Base-by-base conservation (phyloP, 2,113 vertebrate genomes). In the Dissostichus mawsoni region DNA sequence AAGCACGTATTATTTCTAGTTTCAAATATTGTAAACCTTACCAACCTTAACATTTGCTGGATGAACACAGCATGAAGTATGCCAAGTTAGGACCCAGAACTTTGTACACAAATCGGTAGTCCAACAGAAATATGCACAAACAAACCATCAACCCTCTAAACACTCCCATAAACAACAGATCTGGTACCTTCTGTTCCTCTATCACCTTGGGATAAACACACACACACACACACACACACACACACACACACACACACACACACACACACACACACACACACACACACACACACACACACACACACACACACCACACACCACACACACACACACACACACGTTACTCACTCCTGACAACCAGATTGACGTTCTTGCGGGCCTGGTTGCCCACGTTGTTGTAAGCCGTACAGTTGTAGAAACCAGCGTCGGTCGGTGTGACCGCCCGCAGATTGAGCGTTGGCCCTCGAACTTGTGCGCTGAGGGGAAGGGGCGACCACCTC, bases 371-470 rank as follows among this genome's bases (percentile, higher is more conserved):
- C 94, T 97, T 98, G 93, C 97, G 98, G 17, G 97, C 98, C 0
- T 97, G 97, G 92, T 99, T 99, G 14, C 98, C 98, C 94, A 99
- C 98, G 0, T 98, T 98, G 95, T 99, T 99, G 93, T 96, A 95
- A 20, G 98, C 98, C 0, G 97, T 96, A 91, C 98, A 99, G 86
- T 99, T 99, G 94, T 99, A 99, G 92, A 96, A 96, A 62, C 98
- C 98, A 0, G 96, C 97, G 74, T 99, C 97, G 0, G 92, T 92
- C 2, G 96, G 94, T 0, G 85, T 96, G 78, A 98, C 97, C 0
- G 94, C 95, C 79, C 96, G 95, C 81, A 99, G 83, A 33, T 93
- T 96, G 67, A 99, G 94, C 1, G 94, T 96, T 1, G 96, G 92
- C 5, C 96, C 96, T 59, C 95, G 95, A 57, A 97, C 94, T 57